Conservation (phyloP, 1,140 invertebrate genomes). For the Drosophila nannoptera region DNA sequence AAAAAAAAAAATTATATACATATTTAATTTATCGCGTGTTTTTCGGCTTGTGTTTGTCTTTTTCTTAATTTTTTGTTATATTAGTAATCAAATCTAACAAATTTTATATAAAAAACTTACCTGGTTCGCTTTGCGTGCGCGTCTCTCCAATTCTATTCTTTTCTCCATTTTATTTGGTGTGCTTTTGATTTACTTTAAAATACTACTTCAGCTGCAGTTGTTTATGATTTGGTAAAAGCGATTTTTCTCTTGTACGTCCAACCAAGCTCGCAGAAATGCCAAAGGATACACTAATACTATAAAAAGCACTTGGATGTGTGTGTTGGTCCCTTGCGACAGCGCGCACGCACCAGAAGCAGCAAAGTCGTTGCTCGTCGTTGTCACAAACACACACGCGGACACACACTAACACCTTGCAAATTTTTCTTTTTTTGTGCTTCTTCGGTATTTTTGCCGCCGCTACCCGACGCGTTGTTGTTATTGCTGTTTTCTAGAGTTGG, state of each 20-base stretch:
- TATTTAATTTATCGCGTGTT: constrained; percentile 59
- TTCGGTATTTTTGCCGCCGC: constrained; percentile 62
- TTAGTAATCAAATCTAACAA: constrained; percentile 29
- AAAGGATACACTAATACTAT: constrained; percentile 57
- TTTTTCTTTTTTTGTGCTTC: constrained; percentile 66
- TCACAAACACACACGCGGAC: constrained; percentile 44
- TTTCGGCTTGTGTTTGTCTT: constrained; percentile 23
- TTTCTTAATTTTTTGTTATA: constrained; percentile 4
- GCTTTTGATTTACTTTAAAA: constrained; percentile 36
- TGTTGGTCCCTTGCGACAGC: constrained; percentile 62
- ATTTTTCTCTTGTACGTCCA: constrained; percentile 43
- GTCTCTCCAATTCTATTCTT: constrained; percentile 92
- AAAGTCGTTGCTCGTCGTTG: constrained; percentile 51
- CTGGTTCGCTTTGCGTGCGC: constrained; percentile 89
- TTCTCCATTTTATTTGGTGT: constrained; percentile 87
- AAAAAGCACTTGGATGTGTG: constrained; percentile 28
- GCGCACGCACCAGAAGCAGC: constrained; percentile 67
- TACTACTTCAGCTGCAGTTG: constrained; percentile 50
- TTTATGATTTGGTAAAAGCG: constrained; percentile 56
- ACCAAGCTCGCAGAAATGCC: constrained; percentile 61
- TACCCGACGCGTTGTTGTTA: constrained; percentile 47
- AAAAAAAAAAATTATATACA: neutral
- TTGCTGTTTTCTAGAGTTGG: neutral
- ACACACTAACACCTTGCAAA: constrained; percentile 66
- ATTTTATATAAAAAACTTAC: constrained; percentile 81